Base-by-base conservation (phyloP, 2,113 vertebrate species). In the Oryzias javanicus region DNA sequence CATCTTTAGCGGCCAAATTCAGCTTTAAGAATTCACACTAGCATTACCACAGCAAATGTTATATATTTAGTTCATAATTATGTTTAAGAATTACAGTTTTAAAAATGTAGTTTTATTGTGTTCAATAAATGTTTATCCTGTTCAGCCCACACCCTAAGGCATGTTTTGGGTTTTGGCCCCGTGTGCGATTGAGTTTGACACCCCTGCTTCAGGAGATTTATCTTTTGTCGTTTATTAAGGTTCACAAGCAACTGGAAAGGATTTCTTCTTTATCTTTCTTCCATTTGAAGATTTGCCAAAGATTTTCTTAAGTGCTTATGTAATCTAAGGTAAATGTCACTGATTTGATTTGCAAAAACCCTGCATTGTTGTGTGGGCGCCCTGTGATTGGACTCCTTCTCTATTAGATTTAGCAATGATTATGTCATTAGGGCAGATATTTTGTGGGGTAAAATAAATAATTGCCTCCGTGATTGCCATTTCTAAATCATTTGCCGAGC, bases 201-300 rank as follows among this genome's bases (percentile, higher is more conserved):
- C 22, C 22, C 22, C 22, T 22, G 22, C 68, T 69, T 42, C 42
- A 20, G 76, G 69, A 69, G 85, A 61, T 87, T 85, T 74, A 40
- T 77, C 49, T 55, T 47, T 54, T 77, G 50, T 71, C 22, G 19
- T 71, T 79, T 78, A 74, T 64, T 75, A 60, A 67, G 70, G 55
- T 49, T 60, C 20, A 20, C 14, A 60, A 35, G 60, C 3, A 14
- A 29, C 22, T 35, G 8, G 35, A 35, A 35, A 76, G 61, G 45
- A 64, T 83, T 81, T 68, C 20, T 7, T 6, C 51, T 55, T 56
- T 42, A 55, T 52, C 41, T 45, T 65, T 50, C 53, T 49, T 12
- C 48, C 49, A 35, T 71, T 59, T 50, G 27, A 76, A 80, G 35
- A 35, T 35, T 35, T 10, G 8, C 35, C 12, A 35, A 35, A 2